A percentile compares a stretch with the other conserved stretches of the same genome.
Conservation (phyloP, 1,140 invertebrate species). For the Portunus trituberculatus region DNA sequence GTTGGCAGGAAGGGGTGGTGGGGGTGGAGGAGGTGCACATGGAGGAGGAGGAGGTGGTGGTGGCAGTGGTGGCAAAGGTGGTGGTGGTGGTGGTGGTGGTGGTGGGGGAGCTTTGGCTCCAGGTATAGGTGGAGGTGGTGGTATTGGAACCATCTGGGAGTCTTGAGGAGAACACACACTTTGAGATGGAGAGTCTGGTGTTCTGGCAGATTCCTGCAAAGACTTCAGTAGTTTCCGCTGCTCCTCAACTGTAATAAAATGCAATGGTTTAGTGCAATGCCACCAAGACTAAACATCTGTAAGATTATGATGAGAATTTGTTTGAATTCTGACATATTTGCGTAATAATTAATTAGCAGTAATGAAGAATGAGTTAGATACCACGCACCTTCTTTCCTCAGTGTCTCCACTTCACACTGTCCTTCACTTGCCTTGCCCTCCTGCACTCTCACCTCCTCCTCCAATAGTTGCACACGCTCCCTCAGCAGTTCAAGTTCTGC, state of each 20-base stretch:
- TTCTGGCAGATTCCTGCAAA: neutral
- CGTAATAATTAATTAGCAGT: no score
- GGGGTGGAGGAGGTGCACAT: conserved; percentile 55
- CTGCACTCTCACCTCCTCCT: conserved; percentile 64
- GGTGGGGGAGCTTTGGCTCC: neutral
- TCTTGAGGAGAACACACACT: conserved; percentile 10
- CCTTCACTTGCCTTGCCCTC: conserved; percentile 51
- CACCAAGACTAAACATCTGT: no score
- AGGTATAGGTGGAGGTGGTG: conserved; percentile 51
- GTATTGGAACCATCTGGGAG: conserved; percentile 4
- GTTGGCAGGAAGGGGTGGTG: conserved; percentile 61
- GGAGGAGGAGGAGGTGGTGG: conserved; percentile 62
- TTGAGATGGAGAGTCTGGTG: conserved; percentile 24
- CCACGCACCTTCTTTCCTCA: conserved; percentile 46
- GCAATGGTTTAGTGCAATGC: no score
- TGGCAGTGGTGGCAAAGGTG: conserved; percentile 32
- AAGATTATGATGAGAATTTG: no score
- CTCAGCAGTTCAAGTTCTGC: conserved; percentile 61
- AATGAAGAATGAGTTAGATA: neutral
- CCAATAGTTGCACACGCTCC: conserved; percentile 61
- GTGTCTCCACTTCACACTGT: conserved; percentile 24
- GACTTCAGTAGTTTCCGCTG: conserved; percentile 29
- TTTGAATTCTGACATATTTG: no score
- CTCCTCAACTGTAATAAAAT: conserved; percentile 55
- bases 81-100: conserved; percentile 1